Evolutionary conservation across 2,888 invertebrate genomes (phyloP).

Genomic region (Eilema sororculum): DNA sequence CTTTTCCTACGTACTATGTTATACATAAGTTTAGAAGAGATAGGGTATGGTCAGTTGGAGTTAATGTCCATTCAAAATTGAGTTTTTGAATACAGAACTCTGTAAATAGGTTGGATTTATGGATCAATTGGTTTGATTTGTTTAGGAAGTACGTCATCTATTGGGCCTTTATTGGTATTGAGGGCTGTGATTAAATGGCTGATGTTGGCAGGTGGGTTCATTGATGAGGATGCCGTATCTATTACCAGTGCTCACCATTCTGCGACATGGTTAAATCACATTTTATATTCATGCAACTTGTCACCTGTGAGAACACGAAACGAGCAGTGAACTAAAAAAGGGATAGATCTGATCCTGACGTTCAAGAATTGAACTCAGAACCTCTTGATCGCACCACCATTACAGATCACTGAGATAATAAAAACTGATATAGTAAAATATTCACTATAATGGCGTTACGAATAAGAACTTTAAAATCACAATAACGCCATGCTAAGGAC

Average conservation of each 20-base stretch:
- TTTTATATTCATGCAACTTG: not conserved
- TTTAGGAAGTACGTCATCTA: not conserved
- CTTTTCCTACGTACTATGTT: conserved; percentile 7
- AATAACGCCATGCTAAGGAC: not conserved
- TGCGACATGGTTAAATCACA: not conserved
- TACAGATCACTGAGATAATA: too few relatives aligned
- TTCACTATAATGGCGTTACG: too few relatives aligned
- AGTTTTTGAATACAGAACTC: not conserved
- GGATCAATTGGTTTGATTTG: not conserved
- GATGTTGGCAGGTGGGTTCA: not conserved
- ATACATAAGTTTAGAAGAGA: conserved; percentile 22
- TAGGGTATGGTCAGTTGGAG: conserved; percentile 19
- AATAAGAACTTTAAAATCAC: too few relatives aligned
- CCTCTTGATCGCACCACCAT: too few relatives aligned
- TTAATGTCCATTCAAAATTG: conserved; percentile 7
- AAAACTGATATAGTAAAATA: too few relatives aligned
- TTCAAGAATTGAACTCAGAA: too few relatives aligned
- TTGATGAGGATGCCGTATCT: not conserved
- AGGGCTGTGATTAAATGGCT: not conserved
- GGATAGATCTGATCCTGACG: not conserved
- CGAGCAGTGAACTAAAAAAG: not conserved
- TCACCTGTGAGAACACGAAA: not conserved
- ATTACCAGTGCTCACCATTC: too few relatives aligned
- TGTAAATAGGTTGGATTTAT: not conserved
- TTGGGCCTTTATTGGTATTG: not conserved